Evolutionary conservation across 2,888 invertebrate species (phyloP).

Genomic region (Thera obeliscata): DNA sequence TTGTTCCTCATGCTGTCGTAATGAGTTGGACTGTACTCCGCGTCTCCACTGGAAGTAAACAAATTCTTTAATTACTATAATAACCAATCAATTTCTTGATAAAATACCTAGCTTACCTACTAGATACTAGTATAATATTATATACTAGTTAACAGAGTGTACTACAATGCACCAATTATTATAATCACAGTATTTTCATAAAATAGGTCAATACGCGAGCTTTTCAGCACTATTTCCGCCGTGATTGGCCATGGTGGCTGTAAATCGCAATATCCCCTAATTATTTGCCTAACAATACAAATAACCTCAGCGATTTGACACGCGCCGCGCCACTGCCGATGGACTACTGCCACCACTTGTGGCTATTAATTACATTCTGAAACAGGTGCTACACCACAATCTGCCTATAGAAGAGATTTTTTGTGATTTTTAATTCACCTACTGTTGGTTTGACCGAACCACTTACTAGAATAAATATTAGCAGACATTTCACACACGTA

Average conservation of each 20-base stretch:
- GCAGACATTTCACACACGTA: too few relatives aligned
- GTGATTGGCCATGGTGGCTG: conserved; percentile 38
- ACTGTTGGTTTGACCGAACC: neutral
- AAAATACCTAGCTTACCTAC: too few relatives aligned
- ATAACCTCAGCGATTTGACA: conserved; percentile 47
- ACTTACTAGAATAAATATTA: neutral
- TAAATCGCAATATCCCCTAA: conserved; percentile 65
- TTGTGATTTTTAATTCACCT: neutral
- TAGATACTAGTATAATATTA: too few relatives aligned
- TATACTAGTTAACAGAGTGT: neutral
- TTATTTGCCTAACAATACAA: conserved; percentile 61
- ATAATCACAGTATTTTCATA: conserved; percentile 2
- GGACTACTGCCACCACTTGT: conserved; percentile 44
- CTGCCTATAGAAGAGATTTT: neutral
- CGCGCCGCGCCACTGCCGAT: conserved; percentile 43
- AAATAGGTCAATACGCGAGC: conserved; percentile 27
- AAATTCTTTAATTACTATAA: conserved; percentile 14
- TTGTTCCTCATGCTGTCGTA: conserved; percentile 79
- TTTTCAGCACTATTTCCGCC: conserved; percentile 31
- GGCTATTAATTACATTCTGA: conserved; percentile 45
- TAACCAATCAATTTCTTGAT: too few relatives aligned
- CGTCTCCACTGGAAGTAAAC: conserved; percentile 72
- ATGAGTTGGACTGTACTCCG: conserved; percentile 71
- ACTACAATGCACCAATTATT: neutral
- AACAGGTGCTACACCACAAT: conserved; percentile 45